phyloP scores from a whole-genome alignment of 2,888 invertebrate genomes.

The Phortica okadai region DNA sequence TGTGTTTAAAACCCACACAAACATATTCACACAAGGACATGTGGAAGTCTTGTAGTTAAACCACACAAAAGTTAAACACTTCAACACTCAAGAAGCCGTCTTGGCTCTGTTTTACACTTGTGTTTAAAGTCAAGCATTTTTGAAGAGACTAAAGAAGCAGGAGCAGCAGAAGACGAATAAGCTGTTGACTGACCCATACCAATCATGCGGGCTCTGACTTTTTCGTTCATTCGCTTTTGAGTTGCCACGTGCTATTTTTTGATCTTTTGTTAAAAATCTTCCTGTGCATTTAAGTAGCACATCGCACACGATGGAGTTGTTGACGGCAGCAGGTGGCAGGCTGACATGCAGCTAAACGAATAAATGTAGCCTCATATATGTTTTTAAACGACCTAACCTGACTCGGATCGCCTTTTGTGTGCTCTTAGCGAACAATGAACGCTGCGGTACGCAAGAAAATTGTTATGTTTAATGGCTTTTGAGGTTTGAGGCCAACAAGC shows the following conservation, averaged over 20 bases:
- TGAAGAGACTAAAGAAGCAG: too few relatives aligned
- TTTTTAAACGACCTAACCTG: neutral
- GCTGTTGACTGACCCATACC: too few relatives aligned
- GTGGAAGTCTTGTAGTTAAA: neutral
- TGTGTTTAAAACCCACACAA: constrained; percentile 60
- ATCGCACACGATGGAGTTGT: neutral
- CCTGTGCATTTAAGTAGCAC: neutral
- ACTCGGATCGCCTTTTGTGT: neutral
- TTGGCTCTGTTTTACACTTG: neutral
- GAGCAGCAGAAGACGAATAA: too few relatives aligned
- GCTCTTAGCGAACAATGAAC: neutral
- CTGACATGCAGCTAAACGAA: neutral
- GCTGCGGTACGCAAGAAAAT: constrained; percentile 51
- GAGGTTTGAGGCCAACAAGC: constrained; percentile 10
- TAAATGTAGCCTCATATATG: neutral
- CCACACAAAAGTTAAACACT: neutral
- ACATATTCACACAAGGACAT: constrained; percentile 19
- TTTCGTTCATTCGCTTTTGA: too few relatives aligned
- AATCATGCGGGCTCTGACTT: too few relatives aligned
- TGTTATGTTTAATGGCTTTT: constrained; percentile 62
- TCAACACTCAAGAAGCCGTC: neutral
- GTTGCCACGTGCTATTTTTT: neutral
- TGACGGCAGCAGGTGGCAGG: neutral
- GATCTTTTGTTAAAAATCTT: neutral
- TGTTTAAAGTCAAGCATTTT: neutral